A percentile compares a stretch with the other conserved stretches of the same genome.
Conservation (phyloP, 2,797 vertebrate genomes). For the Serranus cabrilla region DNA sequence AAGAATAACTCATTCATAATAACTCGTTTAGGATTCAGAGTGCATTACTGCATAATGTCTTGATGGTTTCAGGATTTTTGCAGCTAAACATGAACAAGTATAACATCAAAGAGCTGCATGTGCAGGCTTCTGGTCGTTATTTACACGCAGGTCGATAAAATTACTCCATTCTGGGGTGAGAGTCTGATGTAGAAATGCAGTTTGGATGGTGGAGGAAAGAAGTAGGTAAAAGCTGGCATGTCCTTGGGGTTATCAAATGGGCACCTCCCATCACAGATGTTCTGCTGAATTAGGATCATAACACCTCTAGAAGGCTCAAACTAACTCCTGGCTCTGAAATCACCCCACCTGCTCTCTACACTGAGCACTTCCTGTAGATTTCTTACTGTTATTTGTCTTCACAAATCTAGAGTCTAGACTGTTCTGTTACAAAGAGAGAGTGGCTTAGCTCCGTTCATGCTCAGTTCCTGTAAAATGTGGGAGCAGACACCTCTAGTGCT, state of each 20-base stretch:
- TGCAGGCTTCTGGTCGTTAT: conserved; percentile 1
- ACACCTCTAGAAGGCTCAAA: conserved; percentile 59
- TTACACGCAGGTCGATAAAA: conserved; percentile 16
- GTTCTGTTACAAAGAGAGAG: neutral
- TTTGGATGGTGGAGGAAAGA: conserved; percentile 32
- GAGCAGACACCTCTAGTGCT: conserved; percentile 1
- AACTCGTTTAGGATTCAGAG: conserved; percentile 23
- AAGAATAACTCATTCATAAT: conserved; percentile 28
- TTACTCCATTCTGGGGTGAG: conserved; percentile 15
- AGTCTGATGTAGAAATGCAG: conserved; percentile 32
- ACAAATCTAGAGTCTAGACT: neutral
- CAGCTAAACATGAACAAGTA: neutral
- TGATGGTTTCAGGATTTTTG: conserved; percentile 18
- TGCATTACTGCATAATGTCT: neutral
- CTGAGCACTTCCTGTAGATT: conserved; percentile 3
- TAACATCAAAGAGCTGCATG: conserved; percentile 1
- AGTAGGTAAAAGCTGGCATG: conserved; percentile 45
- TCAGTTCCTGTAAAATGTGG: conserved; percentile 1
- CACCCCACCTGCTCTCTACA: conserved; percentile 38
- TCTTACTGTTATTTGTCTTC: conserved; percentile 12
- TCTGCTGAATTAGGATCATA: conserved; percentile 69
- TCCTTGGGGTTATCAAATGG: conserved; percentile 64
- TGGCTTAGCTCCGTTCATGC: neutral
- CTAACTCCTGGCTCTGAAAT: conserved; percentile 46
- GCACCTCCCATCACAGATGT: conserved; percentile 78